Base-by-base conservation (phyloP, 2,113 vertebrate genomes). In the Oplegnathus fasciatus region DNA sequence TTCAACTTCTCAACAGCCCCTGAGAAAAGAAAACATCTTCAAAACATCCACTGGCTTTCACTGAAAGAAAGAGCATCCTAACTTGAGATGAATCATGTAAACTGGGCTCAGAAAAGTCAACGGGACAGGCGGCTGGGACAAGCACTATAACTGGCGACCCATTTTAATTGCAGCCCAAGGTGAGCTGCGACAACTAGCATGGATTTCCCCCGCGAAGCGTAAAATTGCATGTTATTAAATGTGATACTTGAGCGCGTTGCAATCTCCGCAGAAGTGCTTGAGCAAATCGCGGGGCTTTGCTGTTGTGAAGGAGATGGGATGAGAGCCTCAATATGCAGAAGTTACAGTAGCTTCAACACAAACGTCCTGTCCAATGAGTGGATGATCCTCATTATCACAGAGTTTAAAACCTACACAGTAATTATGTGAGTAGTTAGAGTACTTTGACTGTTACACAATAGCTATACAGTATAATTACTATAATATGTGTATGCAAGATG, bases 151-250 rank as follows among this genome's bases (percentile, higher is more conserved):
- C 84, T 64, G 32, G 55, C 60, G 18, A 69, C 0, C 24, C 0
- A 72, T 84, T 88, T 87, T 88, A 92, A 91, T 90, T 87, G 80
- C 48, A 89, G 64, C 52, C 40, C 62, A 82, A 86, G 78, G 90
- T 91, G 54, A 83, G 52, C 2, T 48, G 64, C 26, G 22, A 69
- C 68, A 84, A 74, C 76, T 28, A 82, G 62, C 76, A 86, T 73
- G 77, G 18, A 83, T 90, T 87, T 88, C 54, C 60, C 69, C 57
- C 78, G 54, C 73, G 74, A 79, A 80, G 84, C 68, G 4, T 91
- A 79, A 91, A 92, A 91, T 84, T 92, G 70, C 70, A 81, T 73
- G 75, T 77, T 86, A 89, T 87, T 82, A 87, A 92, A 90, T 82
- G 46, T 72, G 83, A 88, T 79, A 88, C 18, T 78, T 64, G 71